These are phyloP conservation scores for Theretra japonica DNA, from an alignment of 2,888 invertebrate species.

Conservation along the genomic window DNA sequence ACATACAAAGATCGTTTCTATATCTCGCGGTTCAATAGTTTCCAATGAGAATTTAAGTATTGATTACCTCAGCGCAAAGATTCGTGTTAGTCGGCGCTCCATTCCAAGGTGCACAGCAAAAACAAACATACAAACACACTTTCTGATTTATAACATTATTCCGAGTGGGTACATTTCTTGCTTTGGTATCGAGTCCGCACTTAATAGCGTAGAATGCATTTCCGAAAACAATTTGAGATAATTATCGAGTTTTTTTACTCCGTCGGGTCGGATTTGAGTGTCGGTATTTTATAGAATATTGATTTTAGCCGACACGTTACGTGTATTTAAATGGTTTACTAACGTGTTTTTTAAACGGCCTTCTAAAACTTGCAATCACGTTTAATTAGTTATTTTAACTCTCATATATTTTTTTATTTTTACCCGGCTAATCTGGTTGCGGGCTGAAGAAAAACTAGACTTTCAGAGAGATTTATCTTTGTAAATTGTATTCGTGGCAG, in stretches of 20 bases:
- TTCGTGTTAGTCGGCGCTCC: slow-evolving; percentile 17
- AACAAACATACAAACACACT: slow-evolving; percentile 21
- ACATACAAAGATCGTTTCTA: background rate
- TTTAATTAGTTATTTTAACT: no score
- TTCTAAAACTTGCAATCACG: no score
- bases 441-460: background rate
- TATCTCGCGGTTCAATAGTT: background rate
- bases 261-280: slow-evolving; percentile 43
- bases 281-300: slow-evolving; percentile 39
- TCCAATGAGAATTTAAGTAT: background rate
- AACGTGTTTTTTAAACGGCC: no score
- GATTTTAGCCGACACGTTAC: background rate
- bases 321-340: no score
- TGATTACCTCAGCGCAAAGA: slow-evolving; percentile 13
- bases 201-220: slow-evolving; percentile 32
- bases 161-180: background rate
- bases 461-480: no score
- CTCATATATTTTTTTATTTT: no score
- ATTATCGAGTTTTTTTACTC: slow-evolving; percentile 37
- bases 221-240: slow-evolving; percentile 40
- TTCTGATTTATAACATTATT: slow-evolving; percentile 18
- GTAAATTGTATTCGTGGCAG: no score
- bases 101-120: slow-evolving; percentile 17
- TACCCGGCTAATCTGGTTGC: no score
- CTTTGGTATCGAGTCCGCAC: background rate